A percentile compares a stretch with the other conserved stretches of the same genome.
Evolutionary conservation across 2,113 vertebrate genomes (phyloP).

Genomic region (Otis tarda): DNA sequence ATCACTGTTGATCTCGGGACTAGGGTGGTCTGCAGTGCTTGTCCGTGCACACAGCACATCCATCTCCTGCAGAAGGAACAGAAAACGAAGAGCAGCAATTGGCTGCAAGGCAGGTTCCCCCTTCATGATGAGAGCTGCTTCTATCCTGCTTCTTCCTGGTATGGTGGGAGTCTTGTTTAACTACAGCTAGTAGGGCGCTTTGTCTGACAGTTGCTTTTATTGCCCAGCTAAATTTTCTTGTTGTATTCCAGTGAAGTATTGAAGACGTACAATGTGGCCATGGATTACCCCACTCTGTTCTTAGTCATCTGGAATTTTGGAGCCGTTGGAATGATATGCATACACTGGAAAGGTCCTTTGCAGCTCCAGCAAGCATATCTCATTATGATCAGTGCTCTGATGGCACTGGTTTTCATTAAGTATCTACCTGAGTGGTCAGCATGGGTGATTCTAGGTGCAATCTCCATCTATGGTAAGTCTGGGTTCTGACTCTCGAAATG

Average conservation of each 20-base stretch:
- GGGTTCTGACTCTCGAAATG: background rate
- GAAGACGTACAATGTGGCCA: slow-evolving; percentile 93
- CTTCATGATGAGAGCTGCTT: background rate
- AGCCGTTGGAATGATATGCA: slow-evolving; percentile 95
- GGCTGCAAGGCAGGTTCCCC: background rate
- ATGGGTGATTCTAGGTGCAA: slow-evolving; percentile 96
- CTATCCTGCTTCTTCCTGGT: background rate
- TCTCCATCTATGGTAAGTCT: slow-evolving; percentile 91
- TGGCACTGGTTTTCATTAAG: slow-evolving; percentile 98
- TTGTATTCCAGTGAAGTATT: slow-evolving; percentile 85
- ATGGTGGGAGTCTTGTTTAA: background rate
- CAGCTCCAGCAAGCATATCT: slow-evolving; percentile 96
- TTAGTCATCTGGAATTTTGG: slow-evolving; percentile 97
- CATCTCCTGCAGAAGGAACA: background rate
- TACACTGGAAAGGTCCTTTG: slow-evolving; percentile 97
- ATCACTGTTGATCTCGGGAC: background rate
- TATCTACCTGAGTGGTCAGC: slow-evolving; percentile 97
- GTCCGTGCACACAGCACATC: background rate
- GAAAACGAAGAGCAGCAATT: background rate
- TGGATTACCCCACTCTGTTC: slow-evolving; percentile 91
- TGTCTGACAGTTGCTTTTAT: background rate
- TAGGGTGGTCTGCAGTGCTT: background rate
- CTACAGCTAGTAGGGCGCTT: background rate
- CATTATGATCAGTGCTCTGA: slow-evolving; percentile 97
- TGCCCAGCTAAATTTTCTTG: background rate